Base-by-base conservation (phyloP, 1,140 invertebrate genomes). In the Diprion similis region DNA sequence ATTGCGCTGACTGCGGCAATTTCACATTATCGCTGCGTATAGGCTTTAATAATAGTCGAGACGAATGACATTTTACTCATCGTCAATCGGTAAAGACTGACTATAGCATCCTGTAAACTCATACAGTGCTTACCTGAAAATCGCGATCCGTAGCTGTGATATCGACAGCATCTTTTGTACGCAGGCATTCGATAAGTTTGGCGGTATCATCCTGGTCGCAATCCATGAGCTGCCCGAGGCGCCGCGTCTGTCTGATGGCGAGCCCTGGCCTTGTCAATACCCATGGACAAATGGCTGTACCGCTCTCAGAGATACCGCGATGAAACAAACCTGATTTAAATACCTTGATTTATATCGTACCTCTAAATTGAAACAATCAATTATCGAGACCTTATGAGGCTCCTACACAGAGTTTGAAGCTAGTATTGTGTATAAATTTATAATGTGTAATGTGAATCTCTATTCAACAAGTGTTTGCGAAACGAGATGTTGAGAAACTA, bases 261-360 rank as follows among this genome's bases (percentile, higher is more conserved):
- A 92, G 87, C 11, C 91, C 91, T 37, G 92, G 85, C 70, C 85
- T 89, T 0, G 93, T 90, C 69, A 94, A 89, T 0, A 93, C 91
- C 95, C 95, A 97, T 0, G 93, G 90, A 80, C 92, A 93, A 10
- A 95, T 84, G 2, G 93, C 92, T 1, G 93, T 95, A 2, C 95
- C 95, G 80, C 94, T 95, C 86, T 95, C 92, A 0, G 93, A 91
- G 72, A 96, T 95, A 6, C 87, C 94, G 66, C 91, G 90, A 71
- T 94, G 92, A 75, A 95, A 94, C 6, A 95, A 79, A 70, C 92
- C 93, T 94, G 68, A 69, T 80, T 59, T 10, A 8, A 70, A 70
- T 37, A 37, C 24, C 24, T 37, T 37, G 24, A 1, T 37, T 37
- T 37, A 37, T 37, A 37, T 37, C n/a, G n/a, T n/a, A 68, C 24